Evolutionary conservation across 2,113 vertebrate genomes (phyloP), one percentile per base, ranked within the genome.

Genomic region (Trichechus manatus): DNA sequence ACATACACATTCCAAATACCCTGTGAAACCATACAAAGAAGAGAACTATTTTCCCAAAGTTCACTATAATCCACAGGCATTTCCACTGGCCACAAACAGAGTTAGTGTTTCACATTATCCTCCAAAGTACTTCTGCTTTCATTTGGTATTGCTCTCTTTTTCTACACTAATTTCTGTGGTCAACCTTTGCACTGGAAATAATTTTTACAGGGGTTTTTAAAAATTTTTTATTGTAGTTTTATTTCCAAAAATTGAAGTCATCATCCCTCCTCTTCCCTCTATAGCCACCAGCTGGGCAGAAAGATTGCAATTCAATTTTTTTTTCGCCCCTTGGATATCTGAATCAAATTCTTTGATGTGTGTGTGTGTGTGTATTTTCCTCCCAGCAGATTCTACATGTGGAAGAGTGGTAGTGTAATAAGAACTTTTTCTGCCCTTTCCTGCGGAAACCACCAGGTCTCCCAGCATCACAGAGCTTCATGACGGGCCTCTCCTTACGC

Each of bases 251-350:
- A 53, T 29, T 72, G 13, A 17, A 68, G 5, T 4, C 47, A 79
- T 50, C 25, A 33, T 4, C 17, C 1, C 36, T 2, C 27, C 2
- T 33, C 4, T 23, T 33, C 2, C 4, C 22, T 15, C 10, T 8
- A 3, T 42, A 92, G 23, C 17, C n/a, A 33, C 29, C 14, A 25
- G 4, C 0, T 27, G 6, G 23, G 3, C 17, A 94, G 33, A 94
- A 82, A 2, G 7, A 59, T 53, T 64, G 11, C 2, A 92, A 81
- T 66, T 68, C 5, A 47, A 70, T 42, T 39, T 39, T 39, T 39
- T 11, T 42, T 64, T 14, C 27, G 23, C 8, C 4, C 7, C 8
- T 9, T 88, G 59, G 11, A 5, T 6, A 44, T 61, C 5, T 81
- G 59, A 63, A 29, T 31, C 74, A 36, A 78, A 77, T 64, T 77